Evolutionary conservation across 2,797 vertebrate genomes (phyloP), one percentile per base, ranked within the genome.

Genomic region (Nyctibius grandis): DNA sequence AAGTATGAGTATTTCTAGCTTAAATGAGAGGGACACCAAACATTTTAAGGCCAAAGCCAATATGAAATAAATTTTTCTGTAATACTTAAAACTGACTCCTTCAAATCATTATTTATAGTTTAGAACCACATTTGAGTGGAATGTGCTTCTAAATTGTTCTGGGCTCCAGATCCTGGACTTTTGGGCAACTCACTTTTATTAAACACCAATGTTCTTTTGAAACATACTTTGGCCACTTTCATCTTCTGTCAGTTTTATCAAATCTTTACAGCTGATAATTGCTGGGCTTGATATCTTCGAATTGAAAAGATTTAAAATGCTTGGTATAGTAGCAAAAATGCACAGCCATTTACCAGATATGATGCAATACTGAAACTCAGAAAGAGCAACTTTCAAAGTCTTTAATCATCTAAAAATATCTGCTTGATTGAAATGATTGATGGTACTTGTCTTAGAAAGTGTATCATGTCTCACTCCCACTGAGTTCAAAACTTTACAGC

Each of bases 401-500:
- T 56, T 81, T 72, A 78, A 68, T 67, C 19, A 64, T 50, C 31
- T 81, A 56, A 94, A 93, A 95, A 65, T 63, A 86, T 57, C 68
- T 77, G 28, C 50, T 63, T 60, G 26, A 42, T 65, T 77, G 45
- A 88, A 85, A 86, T 75, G 70, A 96, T 57, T 78, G 40, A 96
- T 84, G 40, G n/a, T 48, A 33, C 61, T 86, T 86, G 45, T 93
- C 64, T 82, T 60, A 88, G 87, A 93, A 70, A 96, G 76, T 89
- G 51, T 91, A 89, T 89, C 33, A 44, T 67, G 72, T 93, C 92
- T 97, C 73, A 77, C 42, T 57, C 78, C 76, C 33, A 81, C 57
- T 40, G 84, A 96, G 69, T 95, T 91, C 88, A 96, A 96, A 96
- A 91, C 76, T 93, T 54, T 75, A 23, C 50, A 83, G 40, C 60